Conservation (phyloP, 2,113 vertebrate genomes). For the Eudorcas thomsonii region DNA sequence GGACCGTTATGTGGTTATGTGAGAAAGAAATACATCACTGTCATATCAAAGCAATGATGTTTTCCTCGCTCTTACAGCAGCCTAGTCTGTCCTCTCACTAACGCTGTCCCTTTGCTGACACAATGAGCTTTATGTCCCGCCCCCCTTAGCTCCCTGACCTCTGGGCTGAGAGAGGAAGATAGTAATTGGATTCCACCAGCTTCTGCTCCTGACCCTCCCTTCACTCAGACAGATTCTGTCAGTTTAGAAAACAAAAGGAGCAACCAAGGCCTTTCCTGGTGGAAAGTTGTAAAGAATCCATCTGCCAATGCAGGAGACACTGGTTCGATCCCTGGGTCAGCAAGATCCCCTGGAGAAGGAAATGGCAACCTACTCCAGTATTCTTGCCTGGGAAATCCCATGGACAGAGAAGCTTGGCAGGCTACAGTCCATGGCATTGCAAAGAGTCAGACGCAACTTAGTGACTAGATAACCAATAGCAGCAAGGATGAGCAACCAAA, state of each 20-base stretch:
- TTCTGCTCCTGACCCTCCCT: neutral
- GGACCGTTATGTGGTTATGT: rapidly evolving
- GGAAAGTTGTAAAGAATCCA: neutral
- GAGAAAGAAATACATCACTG: neutral
- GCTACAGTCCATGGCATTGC: neutral
- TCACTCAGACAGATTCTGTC: neutral
- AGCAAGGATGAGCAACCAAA: neutral
- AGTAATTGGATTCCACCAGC: neutral
- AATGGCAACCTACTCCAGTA: neutral
- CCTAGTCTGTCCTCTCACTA: neutral
- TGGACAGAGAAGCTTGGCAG: neutral
- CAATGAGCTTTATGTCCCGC: neutral
- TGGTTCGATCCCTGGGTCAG: neutral
- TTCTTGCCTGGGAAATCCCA: neutral
- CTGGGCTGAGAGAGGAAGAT: neutral
- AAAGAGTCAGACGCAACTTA: neutral
- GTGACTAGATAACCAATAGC: neutral
- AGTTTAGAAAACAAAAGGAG: neutral
- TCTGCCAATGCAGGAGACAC: neutral
- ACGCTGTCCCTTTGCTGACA: neutral
- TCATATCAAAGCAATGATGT: rapidly evolving
- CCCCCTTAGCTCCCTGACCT: neutral
- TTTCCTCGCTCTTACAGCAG: neutral
- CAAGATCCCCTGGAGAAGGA: neutral
- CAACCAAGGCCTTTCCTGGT: neutral